Conservation (phyloP, 2,888 invertebrate genomes). For the Isoperla grammatica region DNA sequence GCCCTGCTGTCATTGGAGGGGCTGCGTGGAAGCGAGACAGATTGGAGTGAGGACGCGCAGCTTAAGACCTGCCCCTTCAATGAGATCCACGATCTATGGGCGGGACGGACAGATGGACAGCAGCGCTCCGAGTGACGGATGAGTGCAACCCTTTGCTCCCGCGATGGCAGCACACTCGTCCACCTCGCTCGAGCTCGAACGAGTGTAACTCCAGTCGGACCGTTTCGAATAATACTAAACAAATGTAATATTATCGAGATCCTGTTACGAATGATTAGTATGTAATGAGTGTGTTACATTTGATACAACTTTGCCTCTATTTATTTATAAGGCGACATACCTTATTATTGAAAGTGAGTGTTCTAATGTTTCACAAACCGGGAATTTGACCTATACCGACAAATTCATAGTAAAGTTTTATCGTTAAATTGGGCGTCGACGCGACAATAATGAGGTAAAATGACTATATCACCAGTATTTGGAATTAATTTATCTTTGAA, state of each 20-base stretch:
- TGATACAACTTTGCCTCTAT: too few relatives aligned
- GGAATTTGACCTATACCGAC: too few relatives aligned
- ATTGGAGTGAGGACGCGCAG: not conserved
- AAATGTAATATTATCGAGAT: conserved; percentile 13
- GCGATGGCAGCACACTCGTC: too few relatives aligned
- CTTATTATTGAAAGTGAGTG: too few relatives aligned
- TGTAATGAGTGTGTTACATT: too few relatives aligned
- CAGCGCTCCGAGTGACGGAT: conserved; percentile 13
- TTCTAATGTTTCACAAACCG: too few relatives aligned
- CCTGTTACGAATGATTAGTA: conserved; percentile 3
- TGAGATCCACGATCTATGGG: not conserved
- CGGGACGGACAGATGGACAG: not conserved
- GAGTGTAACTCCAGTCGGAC: not conserved
- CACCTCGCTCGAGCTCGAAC: not conserved
- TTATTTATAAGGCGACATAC: too few relatives aligned
- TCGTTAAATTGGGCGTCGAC: too few relatives aligned
- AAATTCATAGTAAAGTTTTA: too few relatives aligned
- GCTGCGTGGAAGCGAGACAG: conserved; percentile 4
- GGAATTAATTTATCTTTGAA: too few relatives aligned
- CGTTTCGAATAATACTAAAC: not conserved
- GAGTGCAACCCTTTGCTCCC: not conserved
- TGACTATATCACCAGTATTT: too few relatives aligned
- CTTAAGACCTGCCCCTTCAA: conserved; percentile 3
- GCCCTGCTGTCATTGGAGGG: conserved; percentile 17
- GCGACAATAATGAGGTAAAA: too few relatives aligned